Conservation (phyloP, 2,888 invertebrate genomes). For the Ennomos fuscantarius region DNA sequence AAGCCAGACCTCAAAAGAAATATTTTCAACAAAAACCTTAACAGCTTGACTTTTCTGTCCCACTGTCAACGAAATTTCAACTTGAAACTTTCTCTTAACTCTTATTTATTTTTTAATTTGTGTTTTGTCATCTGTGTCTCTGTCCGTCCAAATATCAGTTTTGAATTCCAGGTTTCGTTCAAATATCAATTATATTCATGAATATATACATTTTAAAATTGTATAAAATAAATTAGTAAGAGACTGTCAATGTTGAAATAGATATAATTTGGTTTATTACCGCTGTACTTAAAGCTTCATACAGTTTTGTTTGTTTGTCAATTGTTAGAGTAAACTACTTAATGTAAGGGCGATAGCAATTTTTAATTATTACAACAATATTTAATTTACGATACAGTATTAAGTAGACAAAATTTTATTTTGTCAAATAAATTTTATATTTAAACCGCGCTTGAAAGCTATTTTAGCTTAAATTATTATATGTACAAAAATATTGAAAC, state of each 20-base stretch:
- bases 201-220: conserved; percentile 64
- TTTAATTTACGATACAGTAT: conserved; percentile 26
- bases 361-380: conserved; percentile 36
- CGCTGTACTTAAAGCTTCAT: conserved; percentile 73
- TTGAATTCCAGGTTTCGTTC: conserved; percentile 42
- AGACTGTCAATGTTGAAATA: conserved; percentile 70
- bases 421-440: conserved; percentile 2
- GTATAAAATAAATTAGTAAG: conserved; percentile 75
- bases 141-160: conserved; percentile 78
- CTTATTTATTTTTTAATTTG: conserved; percentile 45
- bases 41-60: conserved; percentile 11
- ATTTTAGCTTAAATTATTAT: conserved; percentile 14
- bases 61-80: conserved; percentile 7
- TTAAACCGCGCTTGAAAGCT: conserved; percentile 22
- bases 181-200: conserved; percentile 59
- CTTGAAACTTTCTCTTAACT: conserved; percentile 19
- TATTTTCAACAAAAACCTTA: not conserved
- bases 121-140: conserved; percentile 69
- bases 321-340: conserved; percentile 59
- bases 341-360: conserved; percentile 45
- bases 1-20: no score
- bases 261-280: conserved; percentile 63
- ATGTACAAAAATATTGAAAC: conserved; percentile 7
- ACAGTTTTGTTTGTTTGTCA: conserved; percentile 64
- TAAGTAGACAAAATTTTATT: conserved; percentile 11